Evolutionary conservation across 2,113 vertebrate genomes (phyloP).

Genomic region (Myanophis thanlyinensis): DNA sequence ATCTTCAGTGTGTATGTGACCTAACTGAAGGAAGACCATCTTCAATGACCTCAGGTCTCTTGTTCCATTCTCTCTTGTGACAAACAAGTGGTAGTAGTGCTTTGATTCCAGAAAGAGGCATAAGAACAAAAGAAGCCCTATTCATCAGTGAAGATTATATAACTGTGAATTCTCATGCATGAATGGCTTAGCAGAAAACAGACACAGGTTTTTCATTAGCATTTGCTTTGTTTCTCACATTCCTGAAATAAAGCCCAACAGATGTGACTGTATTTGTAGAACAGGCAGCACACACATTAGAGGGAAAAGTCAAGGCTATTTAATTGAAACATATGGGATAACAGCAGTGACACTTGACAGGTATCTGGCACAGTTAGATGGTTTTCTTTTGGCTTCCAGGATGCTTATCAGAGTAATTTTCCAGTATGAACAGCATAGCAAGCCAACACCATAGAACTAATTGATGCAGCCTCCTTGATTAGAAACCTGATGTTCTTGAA

Average conservation of each 20-base stretch:
- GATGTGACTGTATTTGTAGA: neutral
- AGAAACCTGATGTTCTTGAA: neutral
- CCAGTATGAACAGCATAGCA: neutral
- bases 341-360: neutral
- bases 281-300: neutral
- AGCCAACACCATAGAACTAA: neutral
- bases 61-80: neutral
- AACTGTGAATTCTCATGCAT: neutral
- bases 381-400: neutral
- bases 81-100: neutral
- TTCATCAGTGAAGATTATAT: neutral
- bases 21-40: neutral
- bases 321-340: neutral
- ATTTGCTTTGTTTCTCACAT: neutral
- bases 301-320: neutral
- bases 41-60: neutral
- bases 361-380: neutral
- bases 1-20: neutral
- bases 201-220: neutral
- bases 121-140: neutral
- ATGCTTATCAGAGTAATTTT: neutral
- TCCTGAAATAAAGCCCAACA: neutral
- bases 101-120: neutral
- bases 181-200: neutral
- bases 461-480: neutral